Evolutionary conservation across 2,797 vertebrate species (phyloP).

Genomic region (Huso huso): DNA sequence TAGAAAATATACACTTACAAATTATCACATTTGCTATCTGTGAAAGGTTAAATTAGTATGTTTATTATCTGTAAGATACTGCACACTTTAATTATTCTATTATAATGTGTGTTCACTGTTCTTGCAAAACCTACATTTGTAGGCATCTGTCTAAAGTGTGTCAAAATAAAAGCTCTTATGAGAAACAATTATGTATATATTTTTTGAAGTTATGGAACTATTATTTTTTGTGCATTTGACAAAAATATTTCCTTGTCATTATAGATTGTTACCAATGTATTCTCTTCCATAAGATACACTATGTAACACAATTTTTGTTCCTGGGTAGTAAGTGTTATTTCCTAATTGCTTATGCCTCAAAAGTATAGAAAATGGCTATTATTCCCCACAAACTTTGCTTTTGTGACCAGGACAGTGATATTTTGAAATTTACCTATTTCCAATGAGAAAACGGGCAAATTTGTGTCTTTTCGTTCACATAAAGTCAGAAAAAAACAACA

Average conservation of each 20-base stretch:
- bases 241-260: background rate
- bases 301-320: too few relatives aligned
- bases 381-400: too few relatives aligned
- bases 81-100: background rate
- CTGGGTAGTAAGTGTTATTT: too few relatives aligned
- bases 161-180: background rate
- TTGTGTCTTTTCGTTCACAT: too few relatives aligned
- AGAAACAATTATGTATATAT: background rate
- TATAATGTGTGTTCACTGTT: background rate
- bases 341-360: too few relatives aligned
- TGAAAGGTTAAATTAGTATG: background rate
- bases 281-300: background rate
- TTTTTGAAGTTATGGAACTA: background rate
- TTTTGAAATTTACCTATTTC: too few relatives aligned
- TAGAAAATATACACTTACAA: background rate
- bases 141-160: background rate
- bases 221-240: background rate
- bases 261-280: background rate
- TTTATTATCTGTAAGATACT: background rate
- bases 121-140: background rate
- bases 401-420: too few relatives aligned
- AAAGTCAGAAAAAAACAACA: too few relatives aligned
- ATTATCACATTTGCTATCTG: constrained; percentile 1
- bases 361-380: too few relatives aligned
- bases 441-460: too few relatives aligned